Percentiles rank a stretch among this genome's conserved stretches.
Evolutionary conservation across 2,797 vertebrate genomes (phyloP).

Genomic region (Pangasius larnaudii): DNA sequence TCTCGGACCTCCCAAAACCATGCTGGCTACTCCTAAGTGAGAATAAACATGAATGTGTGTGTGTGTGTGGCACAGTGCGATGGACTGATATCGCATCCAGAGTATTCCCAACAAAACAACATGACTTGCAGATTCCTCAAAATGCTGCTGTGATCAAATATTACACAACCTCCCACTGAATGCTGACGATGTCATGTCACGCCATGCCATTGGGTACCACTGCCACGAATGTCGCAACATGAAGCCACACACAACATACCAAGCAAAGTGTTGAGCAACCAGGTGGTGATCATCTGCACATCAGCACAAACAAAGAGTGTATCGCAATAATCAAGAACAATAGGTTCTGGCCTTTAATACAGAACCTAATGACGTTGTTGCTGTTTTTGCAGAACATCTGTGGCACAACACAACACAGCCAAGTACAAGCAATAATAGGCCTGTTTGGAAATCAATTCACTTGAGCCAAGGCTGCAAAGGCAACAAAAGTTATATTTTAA

Average conservation of each 20-base stretch:
- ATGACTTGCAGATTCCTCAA: neutral
- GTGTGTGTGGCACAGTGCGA: neutral
- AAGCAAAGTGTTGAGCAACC: neutral
- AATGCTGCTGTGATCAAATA: neutral
- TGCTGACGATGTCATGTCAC: neutral
- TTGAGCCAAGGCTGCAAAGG: neutral
- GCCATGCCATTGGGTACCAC: neutral
- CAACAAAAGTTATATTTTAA: neutral
- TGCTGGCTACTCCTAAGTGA: neutral
- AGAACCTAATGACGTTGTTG: neutral
- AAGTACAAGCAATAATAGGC: constrained; percentile 2
- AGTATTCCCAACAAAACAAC: neutral
- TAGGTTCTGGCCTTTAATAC: constrained; percentile 2
- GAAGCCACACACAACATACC: neutral
- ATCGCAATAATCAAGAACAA: neutral
- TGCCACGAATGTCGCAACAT: neutral
- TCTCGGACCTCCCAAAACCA: neutral
- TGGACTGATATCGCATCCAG: neutral
- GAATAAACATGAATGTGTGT: neutral
- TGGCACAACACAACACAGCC: constrained; percentile 8
- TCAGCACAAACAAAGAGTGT: neutral
- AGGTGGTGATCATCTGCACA: neutral
- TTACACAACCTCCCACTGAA: no score
- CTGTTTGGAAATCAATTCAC: neutral
- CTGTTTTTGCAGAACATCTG: constrained; percentile 27